These are phyloP conservation scores for Galleria mellonella DNA, from an alignment of 1,140 invertebrate species.

Conservation along the genomic window DNA sequence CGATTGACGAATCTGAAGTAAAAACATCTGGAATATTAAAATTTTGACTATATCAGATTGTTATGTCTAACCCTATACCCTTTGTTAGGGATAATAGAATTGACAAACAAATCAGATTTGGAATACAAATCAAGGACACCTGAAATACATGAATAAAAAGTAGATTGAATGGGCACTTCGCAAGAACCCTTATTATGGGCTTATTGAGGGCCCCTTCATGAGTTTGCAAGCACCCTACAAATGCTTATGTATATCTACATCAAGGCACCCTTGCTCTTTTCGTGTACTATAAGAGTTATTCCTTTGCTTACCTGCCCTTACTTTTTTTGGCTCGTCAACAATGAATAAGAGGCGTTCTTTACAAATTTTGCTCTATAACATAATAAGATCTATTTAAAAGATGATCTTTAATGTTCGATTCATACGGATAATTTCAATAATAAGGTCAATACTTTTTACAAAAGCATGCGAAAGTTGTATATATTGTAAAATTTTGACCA, in stretches of 20 bases:
- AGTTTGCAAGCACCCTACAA: conserved; percentile 43
- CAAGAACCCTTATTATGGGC: conserved; percentile 55
- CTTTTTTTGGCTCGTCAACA: conserved; percentile 21
- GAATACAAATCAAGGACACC: conserved; percentile 60
- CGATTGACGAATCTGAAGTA: no score
- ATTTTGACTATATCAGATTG: conserved; percentile 6
- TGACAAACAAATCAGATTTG: conserved; percentile 60
- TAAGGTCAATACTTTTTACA: no score
- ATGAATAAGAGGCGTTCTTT: conserved; percentile 4
- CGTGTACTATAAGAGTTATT: conserved; percentile 33
- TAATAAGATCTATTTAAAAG: no score
- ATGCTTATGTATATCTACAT: conserved; percentile 23
- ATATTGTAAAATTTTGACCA: no score
- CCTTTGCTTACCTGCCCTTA: conserved; percentile 38
- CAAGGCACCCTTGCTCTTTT: conserved; percentile 66
- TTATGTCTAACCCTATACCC: conserved; percentile 35
- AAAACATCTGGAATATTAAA: no score
- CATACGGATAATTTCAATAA: no score
- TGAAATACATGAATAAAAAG: conserved; percentile 52
- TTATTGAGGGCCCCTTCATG: conserved; percentile 54
- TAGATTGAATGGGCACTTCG: conserved; percentile 49
- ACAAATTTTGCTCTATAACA: conserved; percentile 4
- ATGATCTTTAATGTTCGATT: no score
- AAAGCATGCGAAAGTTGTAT: no score
- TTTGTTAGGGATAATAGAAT: conserved; percentile 47